Conservation (phyloP, 2,113 vertebrate species). For the Callaeas wilsoni region DNA sequence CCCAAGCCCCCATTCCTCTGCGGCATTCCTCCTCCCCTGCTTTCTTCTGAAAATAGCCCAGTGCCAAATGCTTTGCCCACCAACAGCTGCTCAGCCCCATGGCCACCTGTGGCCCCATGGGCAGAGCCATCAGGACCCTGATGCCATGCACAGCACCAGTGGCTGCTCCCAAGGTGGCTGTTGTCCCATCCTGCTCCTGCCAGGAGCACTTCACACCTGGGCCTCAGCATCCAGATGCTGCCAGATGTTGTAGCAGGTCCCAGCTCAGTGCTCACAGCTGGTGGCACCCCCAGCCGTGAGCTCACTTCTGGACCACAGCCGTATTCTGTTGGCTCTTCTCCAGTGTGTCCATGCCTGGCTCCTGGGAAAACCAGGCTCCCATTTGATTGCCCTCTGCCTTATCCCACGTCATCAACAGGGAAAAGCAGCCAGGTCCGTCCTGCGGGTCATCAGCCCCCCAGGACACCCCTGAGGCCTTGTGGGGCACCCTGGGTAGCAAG, state of each 20-base stretch:
- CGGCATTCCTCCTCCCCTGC: neutral
- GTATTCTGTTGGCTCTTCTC: neutral
- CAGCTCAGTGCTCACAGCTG: neutral
- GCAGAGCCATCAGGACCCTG: neutral
- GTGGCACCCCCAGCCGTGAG: neutral
- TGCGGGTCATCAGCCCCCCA: fast-evolving
- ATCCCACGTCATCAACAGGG: neutral
- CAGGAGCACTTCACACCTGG: neutral
- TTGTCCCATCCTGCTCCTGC: neutral
- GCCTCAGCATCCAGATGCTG: neutral
- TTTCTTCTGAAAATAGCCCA: neutral
- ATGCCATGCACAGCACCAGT: fast-evolving
- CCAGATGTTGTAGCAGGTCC: neutral
- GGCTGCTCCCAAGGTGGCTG: neutral
- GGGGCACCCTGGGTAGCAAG: fast-evolving
- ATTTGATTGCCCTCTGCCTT: neutral
- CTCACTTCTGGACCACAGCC: neutral
- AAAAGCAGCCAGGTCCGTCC: neutral
- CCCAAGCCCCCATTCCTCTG: neutral
- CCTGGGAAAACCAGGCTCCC: neutral
- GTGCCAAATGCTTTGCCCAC: neutral
- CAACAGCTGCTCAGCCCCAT: neutral
- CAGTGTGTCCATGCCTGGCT: neutral
- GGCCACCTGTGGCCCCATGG: neutral
- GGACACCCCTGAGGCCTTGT: neutral